These are phyloP conservation scores for Monopterus albus DNA, from an alignment of 2,113 vertebrate genomes.

Conservation along the genomic window DNA sequence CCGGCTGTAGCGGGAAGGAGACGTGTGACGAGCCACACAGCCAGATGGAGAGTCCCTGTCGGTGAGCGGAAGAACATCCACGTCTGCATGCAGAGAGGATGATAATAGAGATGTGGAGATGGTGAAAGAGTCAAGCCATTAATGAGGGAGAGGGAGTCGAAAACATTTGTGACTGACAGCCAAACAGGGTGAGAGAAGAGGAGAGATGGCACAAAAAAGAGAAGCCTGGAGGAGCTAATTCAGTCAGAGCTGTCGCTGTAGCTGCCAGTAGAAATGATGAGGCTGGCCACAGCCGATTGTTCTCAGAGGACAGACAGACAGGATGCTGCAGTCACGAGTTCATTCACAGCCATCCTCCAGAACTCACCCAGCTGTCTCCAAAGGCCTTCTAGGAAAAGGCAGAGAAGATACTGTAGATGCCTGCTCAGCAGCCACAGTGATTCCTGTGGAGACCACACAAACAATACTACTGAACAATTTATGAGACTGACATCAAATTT, in stretches of 20 bases:
- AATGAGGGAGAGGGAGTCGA: constrained; percentile 25
- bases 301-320: constrained; percentile 8
- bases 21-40: constrained; percentile 62
- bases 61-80: constrained; percentile 20
- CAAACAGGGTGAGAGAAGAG: neutral
- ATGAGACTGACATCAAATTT: constrained; percentile 26
- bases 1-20: constrained; percentile 55
- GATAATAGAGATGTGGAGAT: neutral
- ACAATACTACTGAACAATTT: neutral
- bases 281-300: constrained; percentile 24
- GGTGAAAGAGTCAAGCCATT: neutral
- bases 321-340: constrained; percentile 44
- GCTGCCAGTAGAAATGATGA: constrained; percentile 39
- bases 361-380: constrained; percentile 28
- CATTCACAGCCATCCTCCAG: constrained; percentile 29
- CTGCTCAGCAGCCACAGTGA: no score
- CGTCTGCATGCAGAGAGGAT: neutral
- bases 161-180: constrained; percentile 23
- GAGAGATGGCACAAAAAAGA: no score
- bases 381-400: constrained; percentile 31
- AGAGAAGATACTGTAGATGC: no score
- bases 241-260: neutral
- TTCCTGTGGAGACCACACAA: neutral
- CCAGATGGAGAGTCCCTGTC: constrained; percentile 32
- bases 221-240: constrained; percentile 14